A percentile compares a stretch with the other conserved stretches of the same genome.
Conservation (phyloP, 2,888 invertebrate genomes). For the Trissoscelio sp. region DNA sequence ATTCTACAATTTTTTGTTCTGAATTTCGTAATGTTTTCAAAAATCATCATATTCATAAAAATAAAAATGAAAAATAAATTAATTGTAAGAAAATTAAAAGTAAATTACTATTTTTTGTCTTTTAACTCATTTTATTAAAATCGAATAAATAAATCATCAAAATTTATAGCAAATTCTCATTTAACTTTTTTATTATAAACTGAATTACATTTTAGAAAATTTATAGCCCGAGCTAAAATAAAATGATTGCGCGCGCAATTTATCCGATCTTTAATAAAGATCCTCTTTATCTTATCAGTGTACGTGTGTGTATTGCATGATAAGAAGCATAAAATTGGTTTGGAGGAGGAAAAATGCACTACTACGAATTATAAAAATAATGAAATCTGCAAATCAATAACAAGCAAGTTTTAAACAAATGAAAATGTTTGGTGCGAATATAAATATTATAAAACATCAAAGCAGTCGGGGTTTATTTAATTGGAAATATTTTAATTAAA, state of each 20-base stretch:
- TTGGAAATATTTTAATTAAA: too few species aligned
- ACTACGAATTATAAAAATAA: not conserved
- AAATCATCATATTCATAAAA: too few species aligned
- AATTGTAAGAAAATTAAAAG: too few species aligned
- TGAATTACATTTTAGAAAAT: constrained; percentile 7
- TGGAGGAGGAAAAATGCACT: not conserved
- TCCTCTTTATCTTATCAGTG: constrained; percentile 39
- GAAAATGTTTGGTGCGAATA: too few species aligned
- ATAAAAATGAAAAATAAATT: too few species aligned
- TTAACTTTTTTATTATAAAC: not conserved
- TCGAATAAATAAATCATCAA: too few species aligned
- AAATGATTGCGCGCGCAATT: constrained; percentile 26
- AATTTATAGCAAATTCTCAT: not conserved
- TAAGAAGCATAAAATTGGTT: constrained; percentile 24
- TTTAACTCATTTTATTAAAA: not conserved
- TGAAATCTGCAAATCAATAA: not conserved
- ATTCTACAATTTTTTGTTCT: not conserved
- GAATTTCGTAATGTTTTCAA: too few species aligned
- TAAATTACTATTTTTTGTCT: not conserved
- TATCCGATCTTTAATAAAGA: constrained; percentile 43
- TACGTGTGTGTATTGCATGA: constrained; percentile 14
- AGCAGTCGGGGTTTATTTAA: too few species aligned
- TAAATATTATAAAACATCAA: too few species aligned
- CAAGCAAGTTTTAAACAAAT: not conserved
- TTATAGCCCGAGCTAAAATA: constrained; percentile 19